phyloP scores from a whole-genome alignment of 2,888 invertebrate genomes.

The Antitype chi region DNA sequence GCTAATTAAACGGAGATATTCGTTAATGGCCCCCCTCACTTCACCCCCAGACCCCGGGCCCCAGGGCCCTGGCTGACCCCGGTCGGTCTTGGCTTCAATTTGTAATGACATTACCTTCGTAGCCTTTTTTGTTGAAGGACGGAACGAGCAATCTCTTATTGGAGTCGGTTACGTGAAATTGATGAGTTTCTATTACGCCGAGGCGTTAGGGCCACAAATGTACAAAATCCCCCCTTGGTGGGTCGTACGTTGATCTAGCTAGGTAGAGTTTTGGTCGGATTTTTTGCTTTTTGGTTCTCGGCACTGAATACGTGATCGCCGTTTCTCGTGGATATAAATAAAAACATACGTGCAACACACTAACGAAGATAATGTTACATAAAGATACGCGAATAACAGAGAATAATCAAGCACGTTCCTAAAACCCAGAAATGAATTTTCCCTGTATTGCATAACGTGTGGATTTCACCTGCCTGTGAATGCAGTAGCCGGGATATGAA shows the following conservation, averaged over 20 bases:
- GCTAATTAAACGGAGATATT: slow-evolving; percentile 84
- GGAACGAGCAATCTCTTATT: slow-evolving; percentile 65
- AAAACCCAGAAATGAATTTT: background rate
- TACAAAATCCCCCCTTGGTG: background rate
- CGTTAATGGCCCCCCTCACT: slow-evolving; percentile 71
- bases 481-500: background rate
- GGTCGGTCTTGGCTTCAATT: slow-evolving; percentile 67
- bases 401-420: background rate
- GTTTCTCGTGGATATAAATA: background rate
- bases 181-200: slow-evolving; percentile 61
- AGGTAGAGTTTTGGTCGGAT: no score
- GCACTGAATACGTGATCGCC: background rate
- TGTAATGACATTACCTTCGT: slow-evolving; percentile 68
- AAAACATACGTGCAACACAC: background rate
- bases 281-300: background rate
- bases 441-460: background rate
- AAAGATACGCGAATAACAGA: background rate
- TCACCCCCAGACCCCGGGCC: slow-evolving; percentile 1
- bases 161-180: slow-evolving; percentile 62
- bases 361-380: background rate
- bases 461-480: background rate
- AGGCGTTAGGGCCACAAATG: slow-evolving; percentile 30
- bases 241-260: background rate
- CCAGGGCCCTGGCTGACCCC: slow-evolving; percentile 47
- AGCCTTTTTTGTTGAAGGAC: slow-evolving; percentile 65